These are phyloP conservation scores for Actinostola sp. DNA, from an alignment of 92 coral and sea anemone species.

Conservation along the genomic window DNA sequence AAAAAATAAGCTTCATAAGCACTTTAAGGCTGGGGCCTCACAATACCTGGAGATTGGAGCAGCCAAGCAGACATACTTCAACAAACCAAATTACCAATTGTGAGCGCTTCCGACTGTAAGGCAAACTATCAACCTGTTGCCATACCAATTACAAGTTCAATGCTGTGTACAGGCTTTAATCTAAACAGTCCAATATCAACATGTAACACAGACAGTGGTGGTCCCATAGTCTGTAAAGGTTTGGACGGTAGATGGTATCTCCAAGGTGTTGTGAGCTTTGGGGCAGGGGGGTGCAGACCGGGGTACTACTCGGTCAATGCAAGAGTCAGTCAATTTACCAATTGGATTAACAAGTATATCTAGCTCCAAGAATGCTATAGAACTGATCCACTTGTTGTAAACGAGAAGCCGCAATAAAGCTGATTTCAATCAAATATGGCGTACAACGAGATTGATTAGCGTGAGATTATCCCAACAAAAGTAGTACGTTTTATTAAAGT, in stretches of 20 bases:
- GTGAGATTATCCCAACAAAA: too few species aligned
- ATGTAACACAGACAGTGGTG: conserved; percentile 83
- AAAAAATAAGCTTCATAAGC: too few species aligned
- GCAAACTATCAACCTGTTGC: conserved; percentile 12
- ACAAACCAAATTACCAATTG: conserved; percentile 64
- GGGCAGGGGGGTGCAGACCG: conserved; percentile 62
- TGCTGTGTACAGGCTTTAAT: conserved; percentile 62
- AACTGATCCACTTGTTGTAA: too few species aligned
- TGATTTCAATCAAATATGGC: too few species aligned
- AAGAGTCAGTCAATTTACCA: conserved; percentile 58
- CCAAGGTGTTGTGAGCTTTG: conserved; percentile 86
- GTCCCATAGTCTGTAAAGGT: conserved; percentile 66
- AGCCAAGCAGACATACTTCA: conserved; percentile 73
- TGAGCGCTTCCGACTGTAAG: conserved; percentile 52
- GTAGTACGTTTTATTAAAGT: too few species aligned
- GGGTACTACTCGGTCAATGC: conserved; percentile 76
- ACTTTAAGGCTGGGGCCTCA: conserved; percentile 82
- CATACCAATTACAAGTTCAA: conserved; percentile 53
- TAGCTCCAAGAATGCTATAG: too few species aligned
- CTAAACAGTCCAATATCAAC: conserved; percentile 42
- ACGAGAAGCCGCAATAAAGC: too few species aligned
- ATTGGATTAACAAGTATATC: conserved; percentile 69
- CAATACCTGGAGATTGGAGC: conserved; percentile 65
- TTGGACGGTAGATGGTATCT: conserved; percentile 58
- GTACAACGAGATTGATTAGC: too few species aligned